Percentiles rank a stretch among this genome's conserved stretches.
Conservation (phyloP, 2,113 vertebrate genomes). For the Melozone crissalis region DNA sequence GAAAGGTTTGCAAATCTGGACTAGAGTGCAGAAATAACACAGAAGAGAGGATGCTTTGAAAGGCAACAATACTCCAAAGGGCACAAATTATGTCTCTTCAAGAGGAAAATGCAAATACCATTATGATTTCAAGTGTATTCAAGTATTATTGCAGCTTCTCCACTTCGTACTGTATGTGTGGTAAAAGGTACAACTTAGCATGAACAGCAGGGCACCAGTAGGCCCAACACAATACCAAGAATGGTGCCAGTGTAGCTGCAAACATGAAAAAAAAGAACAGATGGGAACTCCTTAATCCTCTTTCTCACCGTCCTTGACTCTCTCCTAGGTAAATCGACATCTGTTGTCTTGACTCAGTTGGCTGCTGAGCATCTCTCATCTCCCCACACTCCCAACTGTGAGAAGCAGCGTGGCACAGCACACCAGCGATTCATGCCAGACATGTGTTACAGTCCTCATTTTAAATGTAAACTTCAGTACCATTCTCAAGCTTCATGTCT, state of each 20-base stretch:
- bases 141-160: background rate
- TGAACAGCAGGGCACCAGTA: background rate
- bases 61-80: background rate
- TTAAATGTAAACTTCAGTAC: background rate
- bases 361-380: background rate
- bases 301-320: background rate
- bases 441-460: background rate
- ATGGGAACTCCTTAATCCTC: conserved; percentile 26
- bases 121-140: background rate
- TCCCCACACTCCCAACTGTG: background rate
- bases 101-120: background rate
- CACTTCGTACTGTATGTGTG: background rate
- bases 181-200: background rate
- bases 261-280: background rate
- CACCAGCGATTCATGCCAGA: background rate
- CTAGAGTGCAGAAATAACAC: background rate
- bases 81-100: background rate
- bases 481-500: background rate
- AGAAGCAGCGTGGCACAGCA: background rate
- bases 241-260: background rate
- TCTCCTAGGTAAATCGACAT: background rate
- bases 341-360: background rate
- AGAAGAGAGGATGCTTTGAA: background rate
- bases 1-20: background rate
- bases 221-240: background rate